phyloP scores from a whole-genome alignment of 2,797 vertebrate genomes.

The Darevskia mixta region DNA sequence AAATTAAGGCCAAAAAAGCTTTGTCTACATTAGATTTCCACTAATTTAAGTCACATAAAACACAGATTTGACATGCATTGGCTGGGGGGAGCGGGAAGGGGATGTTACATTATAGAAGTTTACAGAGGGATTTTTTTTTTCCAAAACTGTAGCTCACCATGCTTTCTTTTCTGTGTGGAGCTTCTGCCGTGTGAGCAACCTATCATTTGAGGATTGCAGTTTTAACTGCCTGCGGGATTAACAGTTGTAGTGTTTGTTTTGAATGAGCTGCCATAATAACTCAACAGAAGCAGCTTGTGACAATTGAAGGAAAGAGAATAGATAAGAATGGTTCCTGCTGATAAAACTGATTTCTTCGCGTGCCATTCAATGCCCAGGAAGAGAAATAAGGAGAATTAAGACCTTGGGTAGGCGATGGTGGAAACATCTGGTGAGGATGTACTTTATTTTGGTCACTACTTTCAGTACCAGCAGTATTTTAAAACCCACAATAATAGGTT shows the following conservation, averaged over 20 bases:
- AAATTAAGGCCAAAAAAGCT: background rate
- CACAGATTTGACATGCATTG: background rate
- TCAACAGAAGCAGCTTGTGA: slow-evolving; percentile 27
- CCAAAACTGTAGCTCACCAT: background rate
- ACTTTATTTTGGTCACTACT: slow-evolving; percentile 3
- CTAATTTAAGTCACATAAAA: background rate
- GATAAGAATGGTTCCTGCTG: slow-evolving; percentile 22
- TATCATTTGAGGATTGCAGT: background rate
- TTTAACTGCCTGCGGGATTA: slow-evolving; percentile 39
- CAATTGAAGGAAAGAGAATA: slow-evolving; percentile 50
- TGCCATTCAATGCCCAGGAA: background rate
- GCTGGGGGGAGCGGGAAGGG: background rate
- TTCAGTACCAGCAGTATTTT: background rate
- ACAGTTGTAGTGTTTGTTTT: slow-evolving; percentile 39
- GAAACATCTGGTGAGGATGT: background rate
- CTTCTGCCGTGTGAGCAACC: background rate
- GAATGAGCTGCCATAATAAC: slow-evolving; percentile 56
- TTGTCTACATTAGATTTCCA: background rate
- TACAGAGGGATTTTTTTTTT: background rate
- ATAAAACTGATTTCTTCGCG: slow-evolving; percentile 39
- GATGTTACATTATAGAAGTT: background rate
- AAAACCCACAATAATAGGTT: too few species aligned
- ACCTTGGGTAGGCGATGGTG: background rate
- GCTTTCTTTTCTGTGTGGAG: background rate
- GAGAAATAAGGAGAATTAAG: background rate